phyloP scores from a whole-genome alignment of 2,113 vertebrate species.

The Mesitornis unicolor region DNA sequence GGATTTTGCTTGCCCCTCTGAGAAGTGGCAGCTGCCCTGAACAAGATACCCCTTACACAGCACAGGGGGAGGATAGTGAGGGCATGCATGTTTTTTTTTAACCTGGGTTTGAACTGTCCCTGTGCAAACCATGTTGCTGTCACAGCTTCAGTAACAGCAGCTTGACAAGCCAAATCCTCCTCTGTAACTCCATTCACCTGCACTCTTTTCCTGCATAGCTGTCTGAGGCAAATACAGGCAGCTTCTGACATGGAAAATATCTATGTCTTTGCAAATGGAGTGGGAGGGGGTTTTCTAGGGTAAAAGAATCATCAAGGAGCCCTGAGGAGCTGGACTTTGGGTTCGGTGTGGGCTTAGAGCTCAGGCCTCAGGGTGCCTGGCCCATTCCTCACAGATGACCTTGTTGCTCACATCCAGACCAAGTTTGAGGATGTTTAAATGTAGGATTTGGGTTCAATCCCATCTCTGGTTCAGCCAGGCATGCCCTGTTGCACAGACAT shows the following conservation, averaged over 20 bases:
- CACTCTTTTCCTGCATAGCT: not conserved
- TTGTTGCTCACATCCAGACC: not conserved
- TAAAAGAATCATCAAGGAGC: not conserved
- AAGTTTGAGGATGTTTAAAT: not conserved
- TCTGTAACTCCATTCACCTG: not conserved
- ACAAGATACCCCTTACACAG: rapidly evolving
- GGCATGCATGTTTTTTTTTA: rapidly evolving
- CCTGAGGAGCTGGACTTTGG: not conserved
- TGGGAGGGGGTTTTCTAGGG: rapidly evolving
- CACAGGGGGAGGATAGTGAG: not conserved
- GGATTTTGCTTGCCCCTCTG: not conserved
- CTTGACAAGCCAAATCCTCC: not conserved
- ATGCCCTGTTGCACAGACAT: not conserved
- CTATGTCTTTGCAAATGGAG: not conserved
- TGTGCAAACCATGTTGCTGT: not conserved
- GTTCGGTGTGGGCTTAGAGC: not conserved
- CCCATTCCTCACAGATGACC: not conserved
- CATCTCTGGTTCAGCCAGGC: not conserved
- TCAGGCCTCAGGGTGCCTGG: rapidly evolving
- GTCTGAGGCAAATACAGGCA: not conserved
- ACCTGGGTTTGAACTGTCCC: not conserved
- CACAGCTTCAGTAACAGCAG: not conserved
- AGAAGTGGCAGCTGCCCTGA: not conserved
- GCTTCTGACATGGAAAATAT: not conserved
- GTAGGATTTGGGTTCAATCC: not conserved